Evolutionary conservation across 2,797 vertebrate genomes (phyloP), one percentile per base, ranked within the genome.

Genomic region (Esox lucius): DNA sequence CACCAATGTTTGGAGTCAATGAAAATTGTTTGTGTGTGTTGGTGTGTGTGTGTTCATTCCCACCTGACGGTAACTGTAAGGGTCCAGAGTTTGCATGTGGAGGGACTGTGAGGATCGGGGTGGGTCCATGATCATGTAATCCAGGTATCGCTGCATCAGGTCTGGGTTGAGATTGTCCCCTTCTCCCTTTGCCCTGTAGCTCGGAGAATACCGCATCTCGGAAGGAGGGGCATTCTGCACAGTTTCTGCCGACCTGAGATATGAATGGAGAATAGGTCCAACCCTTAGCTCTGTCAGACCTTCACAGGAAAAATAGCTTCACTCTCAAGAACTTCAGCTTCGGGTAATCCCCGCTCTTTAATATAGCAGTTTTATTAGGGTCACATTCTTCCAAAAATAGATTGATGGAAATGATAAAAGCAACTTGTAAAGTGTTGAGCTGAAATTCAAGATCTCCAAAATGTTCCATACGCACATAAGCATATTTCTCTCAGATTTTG

Each of bases 51-150:
- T 51, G 13, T 65, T 11, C 22, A 28, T 8, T 71, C 82, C 56
- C 53, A 97, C 96, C 95, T 97, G 94, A 75, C 86, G 93, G 87
- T 95, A 96, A 48, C 91, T 87, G 87, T 96, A 96, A 1, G 96
- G 95, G 80, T 96, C 95, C 83, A 96, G 83, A 51, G 90, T 91
- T 85, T 97, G 93, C 92, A 93, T 89, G 83, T 86, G 92, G 11
- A 91, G 84, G 0, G 56, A 59, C 56, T 22, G 56, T n/a, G 94
- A 87, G 48, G 96, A 85, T 5, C 87, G 86, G 0, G 95, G 90
- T 0, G 90, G 85, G 22, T 92, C 90, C 3, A 94, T 79, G 70
- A 96, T 90, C 84, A 96, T 89, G 73, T 97, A 95, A 82, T 97
- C 94, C 91, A 96, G 81, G 79, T 96, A 95, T 65, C 92, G 90